Evolutionary conservation across 2,113 vertebrate genomes (phyloP), one percentile per base, ranked within the genome.

Genomic region (Malurus melanocephalus): DNA sequence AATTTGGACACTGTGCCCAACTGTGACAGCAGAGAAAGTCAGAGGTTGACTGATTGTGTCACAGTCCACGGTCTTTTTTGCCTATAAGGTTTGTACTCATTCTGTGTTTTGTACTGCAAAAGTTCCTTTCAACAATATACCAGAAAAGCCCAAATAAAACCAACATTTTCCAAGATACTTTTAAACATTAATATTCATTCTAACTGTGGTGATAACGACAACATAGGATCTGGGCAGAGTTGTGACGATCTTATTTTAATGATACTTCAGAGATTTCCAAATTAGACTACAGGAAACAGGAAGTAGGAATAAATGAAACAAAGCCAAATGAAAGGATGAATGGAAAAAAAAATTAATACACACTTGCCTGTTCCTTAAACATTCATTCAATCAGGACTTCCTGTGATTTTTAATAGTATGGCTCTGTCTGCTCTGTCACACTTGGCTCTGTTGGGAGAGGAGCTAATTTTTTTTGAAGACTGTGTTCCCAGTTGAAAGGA

Each of bases 221-320:
- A 40, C 53, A 13, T 33, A 60, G 38, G 56, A 72, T 32, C 20
- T n/a, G 32, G 27, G 42, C 55, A 73, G 57, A 92, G 32, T 40
- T 43, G 35, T 30, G 69, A 88, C 66, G 62, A 30, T 30, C 19
- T 73, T 62, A 52, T 60, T 92, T 91, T 93, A 89, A 87, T 85
- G 66, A 69, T 16, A 87, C 82, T 62, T 65, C 38, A 69, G 91
- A 90, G 81, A 92, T 90, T 94, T 94, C 87, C 88, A 61, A 90
- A 83, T 79, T 45, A 79, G 80, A 88, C 73, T 66, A 51, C 55
- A 92, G 93, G 93, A 95, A 95, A 68, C 80, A 89, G 87, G 90
- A 88, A 60, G 65, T 16, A 30, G 32, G 57, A 86, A 84, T 85
- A 84, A 93, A 88, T 62, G 68, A 73, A 92, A 89, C 69, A 80